Conservation (phyloP, 2,113 vertebrate species). For the Triplophysa siluroides region DNA sequence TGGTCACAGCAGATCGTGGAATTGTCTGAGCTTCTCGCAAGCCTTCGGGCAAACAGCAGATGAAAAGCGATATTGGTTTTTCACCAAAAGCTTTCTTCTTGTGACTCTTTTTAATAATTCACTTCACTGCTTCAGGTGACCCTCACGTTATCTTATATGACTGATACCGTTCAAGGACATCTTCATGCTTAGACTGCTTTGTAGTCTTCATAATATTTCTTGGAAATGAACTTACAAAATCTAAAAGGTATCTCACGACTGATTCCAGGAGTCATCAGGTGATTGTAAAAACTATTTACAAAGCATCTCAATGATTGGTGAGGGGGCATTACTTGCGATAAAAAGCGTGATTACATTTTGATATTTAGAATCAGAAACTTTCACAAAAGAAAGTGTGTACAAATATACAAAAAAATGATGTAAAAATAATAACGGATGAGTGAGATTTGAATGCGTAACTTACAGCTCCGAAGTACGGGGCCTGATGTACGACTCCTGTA, state of each 20-base stretch:
- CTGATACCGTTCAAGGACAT: not conserved
- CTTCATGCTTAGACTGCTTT: not conserved
- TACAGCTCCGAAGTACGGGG: slow-evolving; percentile 97
- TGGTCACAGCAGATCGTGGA: not conserved
- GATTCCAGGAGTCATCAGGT: not conserved
- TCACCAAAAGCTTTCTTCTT: not conserved
- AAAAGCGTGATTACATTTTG: too few relatives aligned
- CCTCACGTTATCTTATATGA: not conserved
- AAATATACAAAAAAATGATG: too few relatives aligned
- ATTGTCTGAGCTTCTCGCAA: not conserved
- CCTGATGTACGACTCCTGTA: slow-evolving; percentile 94
- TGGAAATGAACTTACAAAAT: not conserved
- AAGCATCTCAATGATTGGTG: too few relatives aligned
- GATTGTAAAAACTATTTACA: too few relatives aligned
- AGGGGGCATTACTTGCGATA: too few relatives aligned
- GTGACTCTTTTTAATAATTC: not conserved
- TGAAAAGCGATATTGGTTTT: not conserved
- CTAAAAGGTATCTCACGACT: too few relatives aligned
- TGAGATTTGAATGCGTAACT: slow-evolving; percentile 67
- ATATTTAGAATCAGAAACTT: too few relatives aligned
- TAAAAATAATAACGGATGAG: not conserved
- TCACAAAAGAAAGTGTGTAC: too few relatives aligned
- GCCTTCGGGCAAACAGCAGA: not conserved
- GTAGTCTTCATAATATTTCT: not conserved
- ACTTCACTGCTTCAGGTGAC: not conserved